Evolutionary conservation across 2,888 invertebrate genomes (phyloP).

Genomic region (Bellardia bayeri): DNA sequence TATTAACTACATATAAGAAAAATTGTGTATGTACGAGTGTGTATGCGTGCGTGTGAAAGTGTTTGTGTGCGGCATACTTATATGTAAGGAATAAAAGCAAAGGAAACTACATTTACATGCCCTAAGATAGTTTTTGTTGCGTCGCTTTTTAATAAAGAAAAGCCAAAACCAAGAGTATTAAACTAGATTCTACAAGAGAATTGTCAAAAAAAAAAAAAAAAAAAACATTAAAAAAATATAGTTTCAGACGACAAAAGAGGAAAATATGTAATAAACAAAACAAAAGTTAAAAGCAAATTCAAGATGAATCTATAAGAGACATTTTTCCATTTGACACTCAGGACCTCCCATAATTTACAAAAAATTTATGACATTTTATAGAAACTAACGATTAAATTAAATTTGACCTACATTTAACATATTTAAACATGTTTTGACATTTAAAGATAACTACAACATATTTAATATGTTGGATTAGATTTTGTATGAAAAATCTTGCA

Average conservation of each 20-base stretch:
- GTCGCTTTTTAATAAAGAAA: not conserved
- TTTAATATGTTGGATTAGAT: too few relatives aligned
- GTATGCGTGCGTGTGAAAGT: not conserved
- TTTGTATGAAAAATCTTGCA: too few relatives aligned
- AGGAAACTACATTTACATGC: constrained; percentile 14
- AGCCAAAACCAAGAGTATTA: constrained; percentile 14
- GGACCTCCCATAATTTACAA: not conserved
- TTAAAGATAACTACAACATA: too few relatives aligned
- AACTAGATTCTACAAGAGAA: constrained; percentile 17
- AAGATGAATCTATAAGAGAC: not conserved
- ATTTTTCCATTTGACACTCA: not conserved
- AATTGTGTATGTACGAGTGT: not conserved
- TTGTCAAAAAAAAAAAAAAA: not conserved
- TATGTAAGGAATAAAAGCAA: not conserved
- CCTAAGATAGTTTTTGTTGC: not conserved
- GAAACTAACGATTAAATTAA: not conserved
- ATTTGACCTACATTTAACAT: not conserved
- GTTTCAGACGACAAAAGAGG: not conserved
- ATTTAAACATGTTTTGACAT: too few relatives aligned
- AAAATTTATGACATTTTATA: not conserved
- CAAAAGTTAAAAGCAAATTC: not conserved
- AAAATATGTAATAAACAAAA: not conserved
- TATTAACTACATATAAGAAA: not conserved
- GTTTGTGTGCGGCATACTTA: not conserved
- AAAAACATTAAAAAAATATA: constrained; percentile 15